These are phyloP conservation scores for Artibeus jamaicensis DNA, from an alignment of 2,797 vertebrate genomes.

Conservation along the genomic window DNA sequence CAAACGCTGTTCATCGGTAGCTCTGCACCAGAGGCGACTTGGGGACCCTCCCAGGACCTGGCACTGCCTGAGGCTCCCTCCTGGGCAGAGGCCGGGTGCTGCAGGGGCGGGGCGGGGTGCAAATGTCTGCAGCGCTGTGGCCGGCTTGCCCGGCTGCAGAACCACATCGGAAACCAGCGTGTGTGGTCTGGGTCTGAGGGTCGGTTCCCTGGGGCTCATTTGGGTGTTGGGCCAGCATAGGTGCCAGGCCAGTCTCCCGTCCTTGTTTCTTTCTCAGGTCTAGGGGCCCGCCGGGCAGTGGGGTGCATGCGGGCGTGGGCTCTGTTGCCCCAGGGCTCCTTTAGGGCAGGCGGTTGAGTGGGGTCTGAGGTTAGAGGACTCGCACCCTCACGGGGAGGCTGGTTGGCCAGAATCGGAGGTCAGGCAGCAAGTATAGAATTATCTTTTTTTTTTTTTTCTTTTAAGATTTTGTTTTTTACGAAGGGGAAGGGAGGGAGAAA, in stretches of 20 bases:
- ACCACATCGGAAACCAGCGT: background rate
- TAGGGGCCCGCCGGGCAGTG: background rate
- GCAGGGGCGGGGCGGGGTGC: too few relatives aligned
- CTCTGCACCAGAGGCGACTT: background rate
- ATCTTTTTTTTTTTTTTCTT: too few relatives aligned
- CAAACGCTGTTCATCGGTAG: rapidly evolving
- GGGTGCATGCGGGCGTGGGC: too few relatives aligned
- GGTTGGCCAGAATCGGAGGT: background rate
- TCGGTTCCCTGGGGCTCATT: background rate
- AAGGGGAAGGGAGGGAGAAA: too few relatives aligned
- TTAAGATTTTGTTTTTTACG: too few relatives aligned
- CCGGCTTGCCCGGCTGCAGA: background rate
- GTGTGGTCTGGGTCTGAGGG: rapidly evolving
- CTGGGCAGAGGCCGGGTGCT: too few relatives aligned
- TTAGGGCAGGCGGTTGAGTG: background rate
- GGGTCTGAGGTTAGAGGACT: too few relatives aligned
- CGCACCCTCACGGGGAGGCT: too few relatives aligned
- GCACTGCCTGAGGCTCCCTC: background rate
- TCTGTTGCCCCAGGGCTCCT: background rate
- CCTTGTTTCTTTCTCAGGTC: background rate
- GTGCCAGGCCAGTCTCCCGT: rapidly evolving
- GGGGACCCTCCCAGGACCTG: background rate
- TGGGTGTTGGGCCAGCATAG: rapidly evolving
- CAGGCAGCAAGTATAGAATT: too few relatives aligned
- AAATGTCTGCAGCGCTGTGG: rapidly evolving